phyloP scores from a whole-genome alignment of 2,888 invertebrate genomes.

The Flexamia atlantica region DNA sequence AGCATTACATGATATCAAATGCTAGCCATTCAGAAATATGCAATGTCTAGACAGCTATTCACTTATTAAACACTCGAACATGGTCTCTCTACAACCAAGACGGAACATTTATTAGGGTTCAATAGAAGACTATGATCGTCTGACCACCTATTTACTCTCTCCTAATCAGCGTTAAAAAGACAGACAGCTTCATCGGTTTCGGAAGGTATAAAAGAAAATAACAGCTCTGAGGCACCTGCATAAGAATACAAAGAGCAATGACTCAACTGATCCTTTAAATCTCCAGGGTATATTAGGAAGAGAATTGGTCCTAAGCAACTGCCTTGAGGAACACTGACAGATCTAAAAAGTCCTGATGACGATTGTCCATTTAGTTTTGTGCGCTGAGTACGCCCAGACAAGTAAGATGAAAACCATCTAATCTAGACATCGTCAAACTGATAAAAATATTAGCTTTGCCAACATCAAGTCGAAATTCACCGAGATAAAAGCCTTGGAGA shows the following conservation, averaged over 20 bases:
- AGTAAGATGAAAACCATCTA: conserved; percentile 6
- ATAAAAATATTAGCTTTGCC: background rate
- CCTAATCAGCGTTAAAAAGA: background rate
- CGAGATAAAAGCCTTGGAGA: background rate
- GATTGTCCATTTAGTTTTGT: background rate
- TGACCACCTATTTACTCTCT: background rate
- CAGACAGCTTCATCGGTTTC: background rate
- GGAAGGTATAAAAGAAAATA: background rate
- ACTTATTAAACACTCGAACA: background rate
- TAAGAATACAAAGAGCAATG: conserved; percentile 21
- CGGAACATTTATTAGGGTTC: conserved; percentile 15
- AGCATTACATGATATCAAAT: background rate
- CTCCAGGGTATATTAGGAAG: conserved; percentile 8
- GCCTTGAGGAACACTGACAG: conserved; percentile 17
- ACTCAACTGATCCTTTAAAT: conserved; percentile 28
- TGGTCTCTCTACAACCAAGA: background rate
- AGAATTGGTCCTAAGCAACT: conserved; percentile 14
- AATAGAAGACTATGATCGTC: background rate
- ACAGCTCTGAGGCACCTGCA: background rate
- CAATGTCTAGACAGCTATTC: background rate
- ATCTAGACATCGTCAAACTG: background rate
- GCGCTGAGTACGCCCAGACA: background rate
- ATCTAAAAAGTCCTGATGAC: background rate
- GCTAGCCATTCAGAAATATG: background rate
- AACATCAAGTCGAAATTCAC: background rate